A percentile compares a stretch with the other conserved stretches of the same genome.
Evolutionary conservation across 2,888 invertebrate species (phyloP).

Genomic region (Oscheius sp.): DNA sequence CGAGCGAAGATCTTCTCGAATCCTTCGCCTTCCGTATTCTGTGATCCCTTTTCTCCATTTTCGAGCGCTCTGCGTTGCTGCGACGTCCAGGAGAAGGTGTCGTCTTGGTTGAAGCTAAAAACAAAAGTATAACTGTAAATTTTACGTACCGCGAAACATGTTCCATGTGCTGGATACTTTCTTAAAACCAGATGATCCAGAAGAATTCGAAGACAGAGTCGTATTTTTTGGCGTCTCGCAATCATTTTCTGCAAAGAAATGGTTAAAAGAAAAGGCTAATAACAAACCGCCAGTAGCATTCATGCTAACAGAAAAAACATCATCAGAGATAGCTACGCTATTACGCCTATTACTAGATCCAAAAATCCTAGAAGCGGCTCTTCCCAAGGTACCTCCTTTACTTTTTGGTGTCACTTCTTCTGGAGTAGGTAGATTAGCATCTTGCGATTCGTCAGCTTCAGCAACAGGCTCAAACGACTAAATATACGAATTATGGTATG

Average conservation of each 20-base stretch:
- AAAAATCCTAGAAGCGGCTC: constrained; percentile 12
- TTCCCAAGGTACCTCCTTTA: not conserved
- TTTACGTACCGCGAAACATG: constrained; percentile 5
- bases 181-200: constrained; percentile 9
- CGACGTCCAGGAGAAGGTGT: constrained; percentile 2
- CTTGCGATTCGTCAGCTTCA: constrained; percentile 11
- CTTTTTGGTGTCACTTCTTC: not conserved
- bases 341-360: constrained; percentile 7
- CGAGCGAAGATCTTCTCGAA: constrained; percentile 1
- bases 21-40: constrained; percentile 12
- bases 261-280: not conserved
- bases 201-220: not conserved
- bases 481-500: not conserved
- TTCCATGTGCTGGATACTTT: constrained; percentile 19
- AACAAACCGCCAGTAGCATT: constrained; percentile 1
- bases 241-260: not conserved
- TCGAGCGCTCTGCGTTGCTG: constrained; percentile 7
- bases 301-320: not conserved
- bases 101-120: not conserved
- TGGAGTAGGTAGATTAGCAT: not conserved
- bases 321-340: constrained; percentile 11
- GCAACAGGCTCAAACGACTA: constrained; percentile 30
- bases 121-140: not conserved
- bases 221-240: not conserved
- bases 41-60: constrained; percentile 18